A percentile compares a stretch with the other conserved stretches of the same genome.
Conservation (phyloP, 1,140 invertebrate genomes). For the Atta cephalotes region DNA sequence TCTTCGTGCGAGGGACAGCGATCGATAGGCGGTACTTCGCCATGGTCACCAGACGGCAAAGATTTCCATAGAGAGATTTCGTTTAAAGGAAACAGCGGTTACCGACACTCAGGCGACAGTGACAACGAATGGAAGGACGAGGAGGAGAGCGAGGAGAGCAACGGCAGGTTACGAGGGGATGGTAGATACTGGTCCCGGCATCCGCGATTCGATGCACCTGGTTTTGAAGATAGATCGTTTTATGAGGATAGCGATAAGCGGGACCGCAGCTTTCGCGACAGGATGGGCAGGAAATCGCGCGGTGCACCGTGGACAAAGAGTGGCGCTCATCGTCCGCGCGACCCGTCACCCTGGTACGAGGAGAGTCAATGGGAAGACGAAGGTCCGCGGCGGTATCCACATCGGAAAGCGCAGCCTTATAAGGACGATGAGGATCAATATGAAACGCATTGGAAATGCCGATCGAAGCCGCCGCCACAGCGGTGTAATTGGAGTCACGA, state of each 20-base stretch:
- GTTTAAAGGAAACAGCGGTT: conserved; percentile 67
- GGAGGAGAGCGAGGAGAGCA: conserved; percentile 83
- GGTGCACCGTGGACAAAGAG: conserved; percentile 77
- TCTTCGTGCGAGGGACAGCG: conserved; percentile 82
- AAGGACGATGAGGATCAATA: conserved; percentile 84
- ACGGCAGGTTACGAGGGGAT: conserved; percentile 78
- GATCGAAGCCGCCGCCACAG: conserved; percentile 75
- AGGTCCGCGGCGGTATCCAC: conserved; percentile 78
- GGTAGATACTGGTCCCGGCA: conserved; percentile 72
- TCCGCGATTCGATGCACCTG: conserved; percentile 72
- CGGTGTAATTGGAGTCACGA: conserved; percentile 79
- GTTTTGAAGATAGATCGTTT: conserved; percentile 78
- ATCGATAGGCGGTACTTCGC: conserved; percentile 88
- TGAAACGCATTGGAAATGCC: conserved; percentile 82
- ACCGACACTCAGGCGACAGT: conserved; percentile 84
- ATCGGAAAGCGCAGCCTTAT: conserved; percentile 78
- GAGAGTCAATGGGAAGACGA: conserved; percentile 84
- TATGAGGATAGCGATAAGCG: conserved; percentile 80
- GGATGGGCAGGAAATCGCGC: conserved; percentile 78
- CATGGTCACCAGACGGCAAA: conserved; percentile 92
- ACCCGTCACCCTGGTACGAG: conserved; percentile 82
- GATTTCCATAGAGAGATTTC: conserved; percentile 87
- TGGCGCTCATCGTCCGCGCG: conserved; percentile 74
- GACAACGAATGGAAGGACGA: conserved; percentile 85
- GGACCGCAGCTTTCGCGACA: conserved; percentile 79